Conservation (phyloP, 2,888 invertebrate species). For the Galerucella calmariensis region DNA sequence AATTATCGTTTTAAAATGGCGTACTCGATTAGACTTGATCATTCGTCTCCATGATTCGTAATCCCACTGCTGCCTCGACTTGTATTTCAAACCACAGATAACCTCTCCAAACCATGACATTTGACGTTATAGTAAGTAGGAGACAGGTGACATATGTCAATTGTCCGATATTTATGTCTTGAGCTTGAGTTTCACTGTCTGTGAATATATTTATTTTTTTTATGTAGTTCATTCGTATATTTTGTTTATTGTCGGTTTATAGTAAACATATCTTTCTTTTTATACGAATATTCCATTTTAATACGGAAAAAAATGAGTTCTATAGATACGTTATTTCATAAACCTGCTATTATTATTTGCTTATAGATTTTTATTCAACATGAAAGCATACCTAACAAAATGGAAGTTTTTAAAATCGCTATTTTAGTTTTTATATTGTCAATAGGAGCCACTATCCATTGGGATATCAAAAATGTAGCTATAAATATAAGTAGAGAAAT, state of each 20-base stretch:
- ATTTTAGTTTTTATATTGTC: constrained; percentile 32
- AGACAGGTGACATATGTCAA: too few species aligned
- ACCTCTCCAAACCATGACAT: too few species aligned
- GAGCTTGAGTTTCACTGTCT: too few species aligned
- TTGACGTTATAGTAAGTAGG: too few species aligned
- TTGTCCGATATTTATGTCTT: too few species aligned
- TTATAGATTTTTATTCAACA: constrained; percentile 28
- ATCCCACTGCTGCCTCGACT: too few species aligned
- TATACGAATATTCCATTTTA: background rate
- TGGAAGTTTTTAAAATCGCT: constrained; percentile 34
- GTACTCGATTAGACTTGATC: too few species aligned
- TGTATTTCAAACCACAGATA: too few species aligned
- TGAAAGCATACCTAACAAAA: constrained; percentile 36
- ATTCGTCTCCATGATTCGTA: too few species aligned
- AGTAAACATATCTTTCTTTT: constrained; percentile 21
- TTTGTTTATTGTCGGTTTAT: constrained; percentile 5
- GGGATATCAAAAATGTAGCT: constrained; percentile 51
- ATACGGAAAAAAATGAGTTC: constrained; percentile 11
- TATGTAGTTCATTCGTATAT: background rate
- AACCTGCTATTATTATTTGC: constrained; percentile 12
- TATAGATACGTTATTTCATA: background rate
- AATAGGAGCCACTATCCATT: constrained; percentile 37
- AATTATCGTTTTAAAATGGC: too few species aligned
- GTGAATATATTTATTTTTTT: too few species aligned
- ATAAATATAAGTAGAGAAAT: constrained; percentile 56